Evolutionary conservation across 2,888 invertebrate genomes (phyloP).

Genomic region (Phlogophora meticulosa): DNA sequence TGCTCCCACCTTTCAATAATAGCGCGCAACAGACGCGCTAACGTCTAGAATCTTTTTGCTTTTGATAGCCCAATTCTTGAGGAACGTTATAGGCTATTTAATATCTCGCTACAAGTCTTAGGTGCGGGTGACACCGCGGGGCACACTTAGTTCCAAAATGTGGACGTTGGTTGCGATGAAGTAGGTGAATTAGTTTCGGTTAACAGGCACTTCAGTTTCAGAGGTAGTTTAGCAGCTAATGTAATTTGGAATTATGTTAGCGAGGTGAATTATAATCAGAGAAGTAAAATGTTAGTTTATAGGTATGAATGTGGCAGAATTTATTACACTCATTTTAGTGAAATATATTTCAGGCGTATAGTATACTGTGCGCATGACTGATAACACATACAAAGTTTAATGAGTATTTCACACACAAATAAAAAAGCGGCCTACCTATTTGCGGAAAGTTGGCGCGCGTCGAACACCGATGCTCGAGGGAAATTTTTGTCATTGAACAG

Average conservation of each 20-base stretch:
- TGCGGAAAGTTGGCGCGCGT: slow-evolving; percentile 42
- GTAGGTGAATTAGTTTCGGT: slow-evolving; percentile 14
- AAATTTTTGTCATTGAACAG: slow-evolving; percentile 73
- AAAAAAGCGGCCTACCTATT: slow-evolving; percentile 39
- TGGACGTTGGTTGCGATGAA: slow-evolving; percentile 23
- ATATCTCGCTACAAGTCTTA: no score
- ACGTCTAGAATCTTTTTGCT: no score
- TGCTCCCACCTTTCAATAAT: slow-evolving; percentile 65
- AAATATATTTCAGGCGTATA: neutral
- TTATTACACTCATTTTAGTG: slow-evolving; percentile 3
- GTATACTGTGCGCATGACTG: slow-evolving; percentile 16
- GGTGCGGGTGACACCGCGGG: no score
- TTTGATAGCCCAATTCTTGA: no score
- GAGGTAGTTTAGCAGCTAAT: slow-evolving; percentile 6
- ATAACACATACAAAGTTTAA: slow-evolving; percentile 28
- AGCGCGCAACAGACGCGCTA: no score
- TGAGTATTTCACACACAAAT: slow-evolving; percentile 48
- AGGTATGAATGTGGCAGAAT: neutral
- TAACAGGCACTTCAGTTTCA: slow-evolving; percentile 27
- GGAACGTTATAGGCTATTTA: no score
- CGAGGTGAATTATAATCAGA: neutral
- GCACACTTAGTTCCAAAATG: no score
- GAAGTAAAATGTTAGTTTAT: neutral
- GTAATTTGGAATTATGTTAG: slow-evolving; percentile 7
- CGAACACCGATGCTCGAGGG: slow-evolving; percentile 71